Conservation (phyloP, 2,888 invertebrate genomes). For the Pseudococcus jackbeardsleyi region DNA sequence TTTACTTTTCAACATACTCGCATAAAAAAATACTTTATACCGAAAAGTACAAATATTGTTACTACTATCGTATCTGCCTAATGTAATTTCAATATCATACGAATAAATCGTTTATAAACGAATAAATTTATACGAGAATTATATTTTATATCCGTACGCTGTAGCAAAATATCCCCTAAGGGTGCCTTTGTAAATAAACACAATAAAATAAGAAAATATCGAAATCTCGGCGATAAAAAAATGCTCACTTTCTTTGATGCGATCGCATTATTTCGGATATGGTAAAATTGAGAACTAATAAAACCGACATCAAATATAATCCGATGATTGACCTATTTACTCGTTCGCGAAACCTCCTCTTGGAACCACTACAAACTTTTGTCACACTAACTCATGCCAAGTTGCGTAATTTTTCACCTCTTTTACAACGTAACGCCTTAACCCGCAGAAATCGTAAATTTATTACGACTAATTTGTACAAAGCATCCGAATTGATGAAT, state of each 20-base stretch:
- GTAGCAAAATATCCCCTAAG: background rate
- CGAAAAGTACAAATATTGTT: background rate
- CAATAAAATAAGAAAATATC: background rate
- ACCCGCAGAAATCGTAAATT: background rate
- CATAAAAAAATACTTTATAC: background rate
- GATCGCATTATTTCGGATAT: background rate
- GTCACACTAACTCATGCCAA: background rate
- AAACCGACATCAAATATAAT: background rate
- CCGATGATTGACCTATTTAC: conserved; percentile 19
- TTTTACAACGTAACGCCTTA: background rate
- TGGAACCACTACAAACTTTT: conserved; percentile 17
- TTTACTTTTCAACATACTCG: background rate
- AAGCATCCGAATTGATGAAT: background rate
- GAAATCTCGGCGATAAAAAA: background rate
- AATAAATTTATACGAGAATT: background rate
- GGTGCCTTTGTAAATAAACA: background rate
- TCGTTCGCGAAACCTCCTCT: background rate
- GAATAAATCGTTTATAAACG: background rate
- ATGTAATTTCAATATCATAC: conserved; percentile 5
- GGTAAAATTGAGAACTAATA: background rate
- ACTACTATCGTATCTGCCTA: background rate
- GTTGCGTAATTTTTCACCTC: conserved; percentile 20
- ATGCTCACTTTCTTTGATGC: background rate
- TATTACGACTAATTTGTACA: conserved; percentile 9
- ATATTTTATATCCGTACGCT: background rate